Conservation (phyloP, 2,888 invertebrate genomes). For the Balanococcus diminutus region DNA sequence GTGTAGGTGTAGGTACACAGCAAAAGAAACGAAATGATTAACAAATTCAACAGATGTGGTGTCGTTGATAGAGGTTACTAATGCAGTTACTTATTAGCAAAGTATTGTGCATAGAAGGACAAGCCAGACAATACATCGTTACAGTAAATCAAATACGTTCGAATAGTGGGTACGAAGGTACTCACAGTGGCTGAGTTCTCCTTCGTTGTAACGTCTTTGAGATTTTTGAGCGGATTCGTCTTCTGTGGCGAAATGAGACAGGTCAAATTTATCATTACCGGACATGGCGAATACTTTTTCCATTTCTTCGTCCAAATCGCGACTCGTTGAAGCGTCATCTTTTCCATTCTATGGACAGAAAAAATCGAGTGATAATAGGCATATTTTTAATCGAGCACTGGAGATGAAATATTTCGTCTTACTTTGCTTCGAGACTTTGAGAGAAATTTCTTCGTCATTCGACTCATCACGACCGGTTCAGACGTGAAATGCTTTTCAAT, state of each 20-base stretch:
- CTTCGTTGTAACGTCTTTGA: slow-evolving; percentile 42
- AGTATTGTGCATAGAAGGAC: not conserved
- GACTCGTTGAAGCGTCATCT: slow-evolving; percentile 37
- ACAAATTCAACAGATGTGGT: not conserved
- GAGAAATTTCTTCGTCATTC: not conserved
- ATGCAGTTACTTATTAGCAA: not conserved
- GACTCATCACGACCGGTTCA: not conserved
- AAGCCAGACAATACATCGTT: not conserved
- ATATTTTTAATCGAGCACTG: too few relatives aligned
- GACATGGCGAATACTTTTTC: slow-evolving; percentile 81
- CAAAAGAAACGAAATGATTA: not conserved
- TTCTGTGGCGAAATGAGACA: slow-evolving; percentile 63
- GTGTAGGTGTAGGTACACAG: not conserved
- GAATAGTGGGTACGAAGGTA: not conserved
- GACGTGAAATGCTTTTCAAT: not conserved
- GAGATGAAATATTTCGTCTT: not conserved
- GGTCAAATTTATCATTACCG: slow-evolving; percentile 68
- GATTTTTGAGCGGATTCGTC: slow-evolving; percentile 18
- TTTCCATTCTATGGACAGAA: slow-evolving; percentile 15
- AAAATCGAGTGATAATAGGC: not conserved
- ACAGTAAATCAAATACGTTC: too few relatives aligned
- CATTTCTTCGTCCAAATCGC: slow-evolving; percentile 83
- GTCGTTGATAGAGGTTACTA: not conserved
- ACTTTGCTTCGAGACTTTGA: not conserved
- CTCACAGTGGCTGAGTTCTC: slow-evolving; percentile 39